phyloP scores from a whole-genome alignment of 2,113 vertebrate species.

The Coracopsis vasa region DNA sequence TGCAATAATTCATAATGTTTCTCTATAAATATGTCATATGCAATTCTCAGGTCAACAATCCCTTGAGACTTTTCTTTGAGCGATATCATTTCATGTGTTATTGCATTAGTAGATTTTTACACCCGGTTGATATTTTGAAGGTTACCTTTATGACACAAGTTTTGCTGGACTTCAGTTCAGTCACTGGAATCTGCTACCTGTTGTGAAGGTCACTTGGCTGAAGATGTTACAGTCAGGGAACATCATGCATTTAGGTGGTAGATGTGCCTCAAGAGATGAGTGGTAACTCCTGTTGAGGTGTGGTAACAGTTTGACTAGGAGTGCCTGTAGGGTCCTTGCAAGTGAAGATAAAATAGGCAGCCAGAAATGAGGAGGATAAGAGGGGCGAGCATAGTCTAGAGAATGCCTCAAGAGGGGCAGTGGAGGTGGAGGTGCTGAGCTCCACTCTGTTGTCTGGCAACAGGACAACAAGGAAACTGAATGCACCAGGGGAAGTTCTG shows the following conservation, averaged over 20 bases:
- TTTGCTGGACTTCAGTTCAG: not conserved
- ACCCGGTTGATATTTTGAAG: not conserved
- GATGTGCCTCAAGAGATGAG: accelerated
- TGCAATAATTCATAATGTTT: not conserved
- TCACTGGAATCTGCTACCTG: not conserved
- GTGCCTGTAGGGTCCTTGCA: not conserved
- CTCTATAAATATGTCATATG: not conserved
- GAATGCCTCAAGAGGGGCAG: not conserved
- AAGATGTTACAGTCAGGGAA: not conserved
- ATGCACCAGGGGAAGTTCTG: not conserved
- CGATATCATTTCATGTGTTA: not conserved
- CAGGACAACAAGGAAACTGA: not conserved
- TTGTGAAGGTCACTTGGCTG: not conserved
- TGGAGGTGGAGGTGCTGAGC: not conserved
- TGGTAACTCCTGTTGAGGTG: not conserved
- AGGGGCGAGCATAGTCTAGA: not conserved
- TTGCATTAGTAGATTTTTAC: not conserved
- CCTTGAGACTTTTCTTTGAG: not conserved
- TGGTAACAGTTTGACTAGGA: not conserved
- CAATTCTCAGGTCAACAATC: not conserved
- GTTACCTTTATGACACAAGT: not conserved
- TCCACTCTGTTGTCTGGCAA: not conserved
- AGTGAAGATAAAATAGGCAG: not conserved
- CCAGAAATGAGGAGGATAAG: not conserved
- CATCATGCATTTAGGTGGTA: not conserved